Evolutionary conservation across 2,888 invertebrate species (phyloP).

Genomic region (Xanthorhoe designata): DNA sequence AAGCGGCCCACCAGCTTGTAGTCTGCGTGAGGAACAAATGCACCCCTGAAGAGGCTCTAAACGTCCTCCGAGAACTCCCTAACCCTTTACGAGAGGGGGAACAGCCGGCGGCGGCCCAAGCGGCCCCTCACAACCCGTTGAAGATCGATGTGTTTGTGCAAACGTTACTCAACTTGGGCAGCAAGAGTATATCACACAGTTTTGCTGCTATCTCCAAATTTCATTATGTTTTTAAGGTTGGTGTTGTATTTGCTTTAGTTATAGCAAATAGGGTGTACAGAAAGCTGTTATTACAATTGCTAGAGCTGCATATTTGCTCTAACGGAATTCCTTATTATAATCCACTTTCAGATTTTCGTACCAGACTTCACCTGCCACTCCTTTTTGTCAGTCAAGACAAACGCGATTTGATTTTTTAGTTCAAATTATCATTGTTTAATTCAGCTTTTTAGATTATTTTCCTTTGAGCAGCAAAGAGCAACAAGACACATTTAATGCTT

Average conservation of each 20-base stretch:
- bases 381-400: too few relatives aligned
- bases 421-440: too few relatives aligned
- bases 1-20: conserved; percentile 94
- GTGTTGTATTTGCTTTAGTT: conserved; percentile 34
- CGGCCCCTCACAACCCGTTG: conserved; percentile 93
- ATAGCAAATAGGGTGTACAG: too few relatives aligned
- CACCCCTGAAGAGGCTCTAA: conserved; percentile 95
- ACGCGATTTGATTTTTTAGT: too few relatives aligned
- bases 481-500: too few relatives aligned
- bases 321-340: too few relatives aligned
- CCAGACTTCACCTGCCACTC: too few relatives aligned
- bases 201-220: conserved; percentile 99
- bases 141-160: conserved; percentile 99
- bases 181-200: conserved; percentile 99
- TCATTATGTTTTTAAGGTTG: conserved; percentile 94
- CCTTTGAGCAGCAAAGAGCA: too few relatives aligned
- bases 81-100: conserved; percentile 92
- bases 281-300: too few relatives aligned
- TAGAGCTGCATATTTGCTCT: too few relatives aligned
- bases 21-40: conserved; percentile 95
- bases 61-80: conserved; percentile 94
- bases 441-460: too few relatives aligned
- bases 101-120: conserved; percentile 85
- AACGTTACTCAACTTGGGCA: conserved; percentile 95
- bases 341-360: too few relatives aligned